Percentiles rank a stretch among this genome's conserved stretches.
These are phyloP conservation scores for Phymastichus coffea DNA, from an alignment of 1,140 invertebrate genomes.

Conservation along the genomic window DNA sequence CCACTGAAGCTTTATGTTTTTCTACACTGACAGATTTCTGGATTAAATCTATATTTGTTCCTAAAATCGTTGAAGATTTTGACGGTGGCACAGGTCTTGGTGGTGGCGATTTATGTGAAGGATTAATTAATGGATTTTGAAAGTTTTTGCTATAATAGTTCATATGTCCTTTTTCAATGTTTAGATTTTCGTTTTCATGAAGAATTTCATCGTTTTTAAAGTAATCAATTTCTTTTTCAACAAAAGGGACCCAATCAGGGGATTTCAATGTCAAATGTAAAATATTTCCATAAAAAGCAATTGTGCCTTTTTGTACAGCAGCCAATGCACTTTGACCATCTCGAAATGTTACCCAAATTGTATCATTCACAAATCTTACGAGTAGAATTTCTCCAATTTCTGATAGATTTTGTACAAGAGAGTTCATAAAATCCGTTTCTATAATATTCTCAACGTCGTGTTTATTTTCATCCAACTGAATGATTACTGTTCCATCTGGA, in stretches of 20 bases:
- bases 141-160: constrained; percentile 24
- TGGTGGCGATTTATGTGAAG: constrained; percentile 28
- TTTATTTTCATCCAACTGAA: constrained; percentile 56
- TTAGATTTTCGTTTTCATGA: constrained; percentile 51
- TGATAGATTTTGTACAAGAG: constrained; percentile 70
- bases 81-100: constrained; percentile 58
- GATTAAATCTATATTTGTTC: not conserved
- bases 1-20: constrained; percentile 17
- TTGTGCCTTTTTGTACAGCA: constrained; percentile 64
- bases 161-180: too few relatives aligned
- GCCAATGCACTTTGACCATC: constrained; percentile 81
- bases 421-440: constrained; percentile 72
- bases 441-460: constrained; percentile 57
- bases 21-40: not conserved
- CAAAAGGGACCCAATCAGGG: constrained; percentile 76
- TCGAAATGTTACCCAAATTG: constrained; percentile 87
- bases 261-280: constrained; percentile 79
- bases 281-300: constrained; percentile 67
- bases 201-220: constrained; percentile 75
- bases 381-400: constrained; percentile 84
- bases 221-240: constrained; percentile 78
- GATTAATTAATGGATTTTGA: constrained; percentile 34
- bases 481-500: constrained; percentile 91
- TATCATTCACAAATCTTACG: constrained; percentile 85
- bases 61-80: constrained; percentile 46